Evolutionary conservation across 2,113 vertebrate genomes (phyloP).

Genomic region (Urocynchramus pylzowi): DNA sequence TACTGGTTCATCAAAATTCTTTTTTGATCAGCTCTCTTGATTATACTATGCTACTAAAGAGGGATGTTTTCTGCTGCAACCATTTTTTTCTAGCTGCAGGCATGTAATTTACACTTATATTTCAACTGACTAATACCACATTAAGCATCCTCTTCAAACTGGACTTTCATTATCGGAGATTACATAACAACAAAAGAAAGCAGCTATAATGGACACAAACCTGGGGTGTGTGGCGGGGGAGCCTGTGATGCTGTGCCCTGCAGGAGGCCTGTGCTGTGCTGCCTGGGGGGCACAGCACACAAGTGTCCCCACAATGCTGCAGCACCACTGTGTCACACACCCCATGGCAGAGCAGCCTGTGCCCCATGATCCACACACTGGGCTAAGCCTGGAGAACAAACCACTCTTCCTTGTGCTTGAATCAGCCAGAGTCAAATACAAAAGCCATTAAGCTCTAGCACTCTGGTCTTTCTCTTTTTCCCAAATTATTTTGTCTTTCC

Average conservation of each 20-base stretch:
- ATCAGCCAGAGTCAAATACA: not conserved
- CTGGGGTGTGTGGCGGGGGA: not conserved
- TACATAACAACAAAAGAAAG: slow-evolving; percentile 33
- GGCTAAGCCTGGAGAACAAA: not conserved
- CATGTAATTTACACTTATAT: slow-evolving; percentile 64
- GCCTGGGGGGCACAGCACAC: not conserved
- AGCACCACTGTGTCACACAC: not conserved
- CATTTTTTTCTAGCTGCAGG: slow-evolving; percentile 64
- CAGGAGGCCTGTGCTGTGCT: fast-evolving
- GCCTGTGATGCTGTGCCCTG: not conserved
- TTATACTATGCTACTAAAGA: slow-evolving; percentile 41
- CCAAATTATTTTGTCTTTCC: not conserved
- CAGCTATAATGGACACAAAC: not conserved
- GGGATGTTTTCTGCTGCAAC: slow-evolving; percentile 49
- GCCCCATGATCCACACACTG: fast-evolving
- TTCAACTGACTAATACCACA: slow-evolving; percentile 53
- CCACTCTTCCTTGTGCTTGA: not conserved
- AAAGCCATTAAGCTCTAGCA: not conserved
- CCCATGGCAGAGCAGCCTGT: not conserved
- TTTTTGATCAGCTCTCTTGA: slow-evolving; percentile 48
- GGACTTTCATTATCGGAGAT: slow-evolving; percentile 54
- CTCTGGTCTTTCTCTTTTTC: not conserved
- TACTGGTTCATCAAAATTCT: slow-evolving; percentile 29
- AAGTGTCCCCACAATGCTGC: fast-evolving
- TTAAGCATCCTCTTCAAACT: slow-evolving; percentile 51